A percentile compares a stretch with the other conserved stretches of the same genome.
Conservation (phyloP, 2,797 vertebrate species). For the Karalla daura region DNA sequence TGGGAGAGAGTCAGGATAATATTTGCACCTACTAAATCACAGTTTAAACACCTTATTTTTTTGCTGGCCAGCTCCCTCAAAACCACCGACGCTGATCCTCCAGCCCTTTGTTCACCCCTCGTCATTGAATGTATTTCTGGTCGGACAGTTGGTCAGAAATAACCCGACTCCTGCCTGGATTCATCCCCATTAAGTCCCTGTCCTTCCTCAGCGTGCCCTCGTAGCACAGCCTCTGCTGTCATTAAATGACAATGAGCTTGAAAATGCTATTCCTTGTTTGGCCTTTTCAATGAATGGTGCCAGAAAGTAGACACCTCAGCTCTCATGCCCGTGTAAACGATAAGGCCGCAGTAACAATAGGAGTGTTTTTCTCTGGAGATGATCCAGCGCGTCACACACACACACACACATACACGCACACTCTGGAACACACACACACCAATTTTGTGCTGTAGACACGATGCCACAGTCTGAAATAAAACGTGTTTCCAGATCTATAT, state of each 20-base stretch:
- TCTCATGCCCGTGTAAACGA: constrained; percentile 69
- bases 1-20: neutral
- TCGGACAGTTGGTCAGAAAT: constrained; percentile 9
- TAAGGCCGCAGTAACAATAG: constrained; percentile 63
- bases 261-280: constrained; percentile 67
- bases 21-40: neutral
- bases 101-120: neutral
- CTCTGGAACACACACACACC: neutral
- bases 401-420: neutral
- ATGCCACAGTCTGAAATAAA: neutral
- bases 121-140: neutral
- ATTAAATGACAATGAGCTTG: constrained; percentile 73
- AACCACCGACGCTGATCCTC: neutral
- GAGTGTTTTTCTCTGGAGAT: constrained; percentile 37
- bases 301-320: constrained; percentile 72
- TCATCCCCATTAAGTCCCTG: constrained; percentile 14
- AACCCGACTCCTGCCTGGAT: neutral
- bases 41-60: neutral
- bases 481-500: neutral
- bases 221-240: constrained; percentile 23
- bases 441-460: neutral
- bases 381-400: constrained; percentile 28
- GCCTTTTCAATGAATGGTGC: constrained; percentile 58
- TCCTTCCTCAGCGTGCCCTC: constrained; percentile 14
- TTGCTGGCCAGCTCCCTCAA: neutral